Evolutionary conservation across 2,888 invertebrate species (phyloP).

Genomic region (Criorhina ranunculi): DNA sequence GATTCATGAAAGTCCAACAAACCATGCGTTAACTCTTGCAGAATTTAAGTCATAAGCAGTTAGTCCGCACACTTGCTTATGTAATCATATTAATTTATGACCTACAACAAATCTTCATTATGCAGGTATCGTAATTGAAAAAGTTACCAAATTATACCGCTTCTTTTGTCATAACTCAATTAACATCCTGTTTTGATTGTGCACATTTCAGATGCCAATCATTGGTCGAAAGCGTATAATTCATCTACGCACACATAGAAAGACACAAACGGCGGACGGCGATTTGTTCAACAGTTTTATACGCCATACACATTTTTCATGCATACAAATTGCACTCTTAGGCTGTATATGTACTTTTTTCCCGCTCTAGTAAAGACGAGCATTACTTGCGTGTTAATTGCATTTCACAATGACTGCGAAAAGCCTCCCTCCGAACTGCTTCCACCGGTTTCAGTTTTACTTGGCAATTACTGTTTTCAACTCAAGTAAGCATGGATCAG

Average conservation of each 20-base stretch:
- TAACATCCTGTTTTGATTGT: slow-evolving; percentile 58
- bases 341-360: slow-evolving; percentile 36
- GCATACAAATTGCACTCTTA: slow-evolving; percentile 59
- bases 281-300: slow-evolving; percentile 74
- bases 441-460: too few species aligned
- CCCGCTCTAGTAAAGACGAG: slow-evolving; percentile 65
- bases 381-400: slow-evolving; percentile 69
- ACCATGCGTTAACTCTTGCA: too few species aligned
- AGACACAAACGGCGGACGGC: slow-evolving; percentile 41
- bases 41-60: too few species aligned
- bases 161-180: slow-evolving; percentile 65
- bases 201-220: slow-evolving; percentile 41
- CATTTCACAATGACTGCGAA: slow-evolving; percentile 49
- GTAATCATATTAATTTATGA: too few species aligned
- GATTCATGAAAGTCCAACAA: too few species aligned
- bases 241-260: slow-evolving; percentile 39
- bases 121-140: too few species aligned
- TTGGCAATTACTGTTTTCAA: slow-evolving; percentile 56
- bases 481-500: slow-evolving; percentile 50
- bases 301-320: slow-evolving; percentile 32
- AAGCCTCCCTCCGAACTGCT: slow-evolving; percentile 35
- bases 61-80: too few species aligned
- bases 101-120: slow-evolving; percentile 20
- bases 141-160: too few species aligned
- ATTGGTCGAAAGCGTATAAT: slow-evolving; percentile 40